Evolutionary conservation across 1,140 invertebrate species (phyloP).

Genomic region (Brevipalpus yothersi): DNA sequence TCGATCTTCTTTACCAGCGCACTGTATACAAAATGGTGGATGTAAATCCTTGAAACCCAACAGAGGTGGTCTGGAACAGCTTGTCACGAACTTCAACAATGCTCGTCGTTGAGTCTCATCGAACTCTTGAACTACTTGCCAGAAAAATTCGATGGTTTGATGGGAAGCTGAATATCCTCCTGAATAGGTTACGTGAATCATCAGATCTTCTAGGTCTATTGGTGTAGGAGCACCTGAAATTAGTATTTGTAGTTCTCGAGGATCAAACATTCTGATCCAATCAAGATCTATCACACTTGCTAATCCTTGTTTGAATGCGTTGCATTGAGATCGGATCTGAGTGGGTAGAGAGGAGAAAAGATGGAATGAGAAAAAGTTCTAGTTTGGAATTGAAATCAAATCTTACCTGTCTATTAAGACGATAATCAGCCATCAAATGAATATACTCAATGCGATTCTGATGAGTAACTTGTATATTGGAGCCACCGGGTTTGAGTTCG

Average conservation of each 20-base stretch:
- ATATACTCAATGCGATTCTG: slow-evolving; percentile 89
- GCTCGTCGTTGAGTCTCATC: slow-evolving; percentile 57
- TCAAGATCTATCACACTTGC: slow-evolving; percentile 65
- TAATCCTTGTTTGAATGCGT: slow-evolving; percentile 56
- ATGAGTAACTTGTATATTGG: slow-evolving; percentile 64
- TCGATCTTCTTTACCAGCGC: slow-evolving; percentile 52
- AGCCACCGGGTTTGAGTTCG: slow-evolving; percentile 68
- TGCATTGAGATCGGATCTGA: slow-evolving; percentile 51
- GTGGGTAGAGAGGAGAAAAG: background rate
- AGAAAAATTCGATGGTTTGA: slow-evolving; percentile 47
- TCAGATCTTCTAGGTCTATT: slow-evolving; percentile 72
- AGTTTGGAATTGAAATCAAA: background rate
- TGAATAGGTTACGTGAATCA: slow-evolving; percentile 50
- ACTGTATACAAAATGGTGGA: slow-evolving; percentile 80
- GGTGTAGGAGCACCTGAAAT: slow-evolving; percentile 78
- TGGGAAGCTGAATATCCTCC: slow-evolving; percentile 50
- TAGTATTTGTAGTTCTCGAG: slow-evolving; percentile 72
- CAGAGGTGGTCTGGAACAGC: slow-evolving; percentile 84
- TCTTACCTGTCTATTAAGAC: slow-evolving; percentile 56
- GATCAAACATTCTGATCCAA: slow-evolving; percentile 84
- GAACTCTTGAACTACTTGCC: slow-evolving; percentile 55
- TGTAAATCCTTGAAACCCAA: slow-evolving; percentile 87
- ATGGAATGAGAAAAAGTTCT: background rate
- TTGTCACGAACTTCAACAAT: slow-evolving; percentile 86
- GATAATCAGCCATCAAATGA: slow-evolving; percentile 82